These are phyloP conservation scores for Aplysina aerophoba DNA, from an alignment of 37 sponge, comb jelly and placozoan species.

Conservation along the genomic window DNA sequence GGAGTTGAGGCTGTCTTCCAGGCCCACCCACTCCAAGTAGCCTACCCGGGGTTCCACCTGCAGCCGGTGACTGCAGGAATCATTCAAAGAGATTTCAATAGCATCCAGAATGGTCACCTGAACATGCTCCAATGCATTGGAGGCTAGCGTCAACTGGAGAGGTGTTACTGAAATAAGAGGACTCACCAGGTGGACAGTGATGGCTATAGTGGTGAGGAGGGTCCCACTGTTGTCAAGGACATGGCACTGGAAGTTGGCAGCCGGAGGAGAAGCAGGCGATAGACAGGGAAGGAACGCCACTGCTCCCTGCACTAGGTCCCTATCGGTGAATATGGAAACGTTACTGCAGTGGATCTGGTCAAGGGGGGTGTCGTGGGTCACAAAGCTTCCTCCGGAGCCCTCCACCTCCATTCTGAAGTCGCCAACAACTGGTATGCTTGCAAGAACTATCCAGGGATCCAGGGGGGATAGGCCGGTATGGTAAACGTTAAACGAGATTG, in stretches of 20 bases:
- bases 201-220: not conserved
- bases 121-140: not conserved
- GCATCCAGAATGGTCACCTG: not conserved
- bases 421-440: not conserved
- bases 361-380: not conserved
- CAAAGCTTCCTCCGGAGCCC: not conserved
- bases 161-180: not conserved
- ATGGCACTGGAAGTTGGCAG: not conserved
- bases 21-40: not conserved
- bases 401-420: not conserved
- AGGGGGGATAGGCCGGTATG: slow-evolving; percentile 4
- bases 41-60: not conserved
- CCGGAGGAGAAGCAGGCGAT: no score
- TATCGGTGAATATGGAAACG: not conserved
- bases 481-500: not conserved
- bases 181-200: not conserved
- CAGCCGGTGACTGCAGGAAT: not conserved
- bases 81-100: not conserved
- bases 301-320: not conserved
- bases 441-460: not conserved
- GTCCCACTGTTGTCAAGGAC: not conserved
- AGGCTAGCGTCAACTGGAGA: not conserved
- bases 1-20: no score
- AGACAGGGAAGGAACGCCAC: not conserved
- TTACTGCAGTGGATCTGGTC: not conserved